Conservation (phyloP, 2,888 invertebrate genomes). For the Hedychridium roseum region DNA sequence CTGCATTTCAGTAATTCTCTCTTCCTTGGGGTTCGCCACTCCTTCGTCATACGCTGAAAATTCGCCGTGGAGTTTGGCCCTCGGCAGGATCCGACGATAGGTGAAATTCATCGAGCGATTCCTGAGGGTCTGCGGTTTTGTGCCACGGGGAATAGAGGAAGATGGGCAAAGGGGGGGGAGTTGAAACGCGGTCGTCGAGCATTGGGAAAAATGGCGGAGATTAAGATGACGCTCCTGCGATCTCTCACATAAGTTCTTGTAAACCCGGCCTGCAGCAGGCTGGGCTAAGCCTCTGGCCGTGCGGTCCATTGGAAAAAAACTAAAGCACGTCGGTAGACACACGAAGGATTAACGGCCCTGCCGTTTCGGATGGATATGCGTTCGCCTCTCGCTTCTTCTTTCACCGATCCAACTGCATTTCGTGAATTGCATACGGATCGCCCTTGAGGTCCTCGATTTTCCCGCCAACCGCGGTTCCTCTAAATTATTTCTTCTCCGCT, state of each 20-base stretch:
- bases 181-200: neutral
- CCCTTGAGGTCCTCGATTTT: too few relatives aligned
- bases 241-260: slow-evolving; percentile 47
- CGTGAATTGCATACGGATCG: too few relatives aligned
- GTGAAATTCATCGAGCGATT: neutral
- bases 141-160: neutral
- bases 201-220: slow-evolving; percentile 36
- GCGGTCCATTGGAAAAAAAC: too few relatives aligned
- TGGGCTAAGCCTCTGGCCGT: slow-evolving; percentile 11
- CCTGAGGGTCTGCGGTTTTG: neutral
- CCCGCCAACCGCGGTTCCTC: too few relatives aligned
- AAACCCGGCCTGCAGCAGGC: slow-evolving; percentile 11
- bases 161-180: neutral
- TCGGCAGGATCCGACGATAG: neutral
- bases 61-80: neutral
- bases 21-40: neutral
- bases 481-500: too few relatives aligned
- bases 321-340: slow-evolving; percentile 12
- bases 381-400: too few relatives aligned
- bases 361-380: too few relatives aligned
- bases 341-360: slow-evolving; percentile 18
- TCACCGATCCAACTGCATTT: too few relatives aligned
- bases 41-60: neutral
- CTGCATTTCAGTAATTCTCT: neutral
- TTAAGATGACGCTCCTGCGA: slow-evolving; percentile 33